Conservation (phyloP, 2,113 vertebrate species). For the Macquaria australasica region DNA sequence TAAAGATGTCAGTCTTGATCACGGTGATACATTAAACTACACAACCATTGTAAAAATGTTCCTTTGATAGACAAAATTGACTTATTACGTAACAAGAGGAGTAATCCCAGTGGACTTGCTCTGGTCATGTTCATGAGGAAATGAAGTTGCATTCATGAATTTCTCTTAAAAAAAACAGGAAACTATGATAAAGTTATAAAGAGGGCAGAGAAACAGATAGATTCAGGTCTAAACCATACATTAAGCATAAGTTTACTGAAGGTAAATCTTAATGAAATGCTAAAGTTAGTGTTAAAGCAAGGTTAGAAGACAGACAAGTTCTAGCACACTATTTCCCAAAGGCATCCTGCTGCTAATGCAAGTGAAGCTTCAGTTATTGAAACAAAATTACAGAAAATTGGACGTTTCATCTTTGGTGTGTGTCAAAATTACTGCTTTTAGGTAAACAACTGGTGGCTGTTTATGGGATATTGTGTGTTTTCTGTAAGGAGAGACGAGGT, state of each 20-base stretch:
- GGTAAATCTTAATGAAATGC: constrained; percentile 42
- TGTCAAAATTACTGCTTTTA: background rate
- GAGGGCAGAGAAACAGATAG: constrained; percentile 16
- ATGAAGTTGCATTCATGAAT: constrained; percentile 39
- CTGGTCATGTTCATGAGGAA: constrained; percentile 45
- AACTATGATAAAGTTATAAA: constrained; percentile 20
- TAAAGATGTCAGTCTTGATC: constrained; percentile 65
- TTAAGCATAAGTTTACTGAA: constrained; percentile 29
- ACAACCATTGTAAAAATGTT: constrained; percentile 75
- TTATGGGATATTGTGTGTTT: background rate
- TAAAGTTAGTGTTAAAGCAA: constrained; percentile 78
- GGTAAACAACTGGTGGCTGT: background rate
- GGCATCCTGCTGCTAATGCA: background rate
- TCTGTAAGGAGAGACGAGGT: background rate
- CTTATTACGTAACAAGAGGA: constrained; percentile 33
- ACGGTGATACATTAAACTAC: constrained; percentile 40
- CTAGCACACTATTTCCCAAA: constrained; percentile 37
- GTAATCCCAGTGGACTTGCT: constrained; percentile 39
- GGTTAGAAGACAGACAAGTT: constrained; percentile 43
- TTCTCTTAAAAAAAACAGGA: constrained; percentile 33
- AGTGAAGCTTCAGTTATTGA: constrained; percentile 23
- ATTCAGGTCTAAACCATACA: constrained; percentile 23
- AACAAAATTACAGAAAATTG: constrained; percentile 19
- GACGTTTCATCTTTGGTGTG: constrained; percentile 16
- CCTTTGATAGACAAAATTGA: constrained; percentile 51